phyloP scores from a whole-genome alignment of 2,797 vertebrate genomes.

The Salmo trutta region DNA sequence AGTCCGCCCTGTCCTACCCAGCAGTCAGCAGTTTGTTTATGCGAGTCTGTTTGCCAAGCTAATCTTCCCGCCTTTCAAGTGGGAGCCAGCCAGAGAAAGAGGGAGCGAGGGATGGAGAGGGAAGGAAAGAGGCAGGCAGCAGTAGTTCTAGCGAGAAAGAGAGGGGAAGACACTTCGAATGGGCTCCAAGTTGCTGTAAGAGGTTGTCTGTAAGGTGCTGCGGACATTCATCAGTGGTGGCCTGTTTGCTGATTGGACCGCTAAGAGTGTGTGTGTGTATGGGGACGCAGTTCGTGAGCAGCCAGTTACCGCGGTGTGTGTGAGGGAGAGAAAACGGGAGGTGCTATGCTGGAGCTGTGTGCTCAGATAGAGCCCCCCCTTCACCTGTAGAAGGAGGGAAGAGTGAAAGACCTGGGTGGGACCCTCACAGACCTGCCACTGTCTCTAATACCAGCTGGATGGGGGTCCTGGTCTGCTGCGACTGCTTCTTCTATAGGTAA shows the following conservation, averaged over 20 bases:
- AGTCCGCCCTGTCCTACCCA: conserved; percentile 62
- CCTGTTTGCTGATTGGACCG: not conserved
- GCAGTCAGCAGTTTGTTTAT: conserved; percentile 80
- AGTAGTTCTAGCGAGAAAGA: not conserved
- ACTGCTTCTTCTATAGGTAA: conserved; percentile 88
- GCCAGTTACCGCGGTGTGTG: not conserved
- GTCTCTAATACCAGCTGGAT: conserved; percentile 64
- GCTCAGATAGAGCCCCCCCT: conserved; percentile 33
- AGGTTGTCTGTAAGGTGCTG: conserved; percentile 13
- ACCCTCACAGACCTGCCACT: conserved; percentile 47
- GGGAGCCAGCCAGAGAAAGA: conserved; percentile 56
- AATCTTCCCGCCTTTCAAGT: conserved; percentile 77
- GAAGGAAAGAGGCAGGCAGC: conserved; percentile 19
- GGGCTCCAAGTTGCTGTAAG: conserved; percentile 50
- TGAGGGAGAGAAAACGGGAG: conserved; percentile 10
- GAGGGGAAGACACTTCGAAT: conserved; percentile 51
- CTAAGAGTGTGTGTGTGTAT: not conserved
- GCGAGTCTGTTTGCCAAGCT: conserved; percentile 78
- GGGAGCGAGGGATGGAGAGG: conserved; percentile 29
- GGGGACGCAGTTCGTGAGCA: not conserved
- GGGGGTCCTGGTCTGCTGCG: conserved; percentile 84
- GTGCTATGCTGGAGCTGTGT: conserved; percentile 48
- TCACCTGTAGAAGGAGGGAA: conserved; percentile 66
- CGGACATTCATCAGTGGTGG: not conserved
- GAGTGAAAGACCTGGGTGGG: conserved; percentile 36